These are phyloP conservation scores for Tanypteryx hageni DNA, from an alignment of 2,888 invertebrate genomes.

Conservation along the genomic window DNA sequence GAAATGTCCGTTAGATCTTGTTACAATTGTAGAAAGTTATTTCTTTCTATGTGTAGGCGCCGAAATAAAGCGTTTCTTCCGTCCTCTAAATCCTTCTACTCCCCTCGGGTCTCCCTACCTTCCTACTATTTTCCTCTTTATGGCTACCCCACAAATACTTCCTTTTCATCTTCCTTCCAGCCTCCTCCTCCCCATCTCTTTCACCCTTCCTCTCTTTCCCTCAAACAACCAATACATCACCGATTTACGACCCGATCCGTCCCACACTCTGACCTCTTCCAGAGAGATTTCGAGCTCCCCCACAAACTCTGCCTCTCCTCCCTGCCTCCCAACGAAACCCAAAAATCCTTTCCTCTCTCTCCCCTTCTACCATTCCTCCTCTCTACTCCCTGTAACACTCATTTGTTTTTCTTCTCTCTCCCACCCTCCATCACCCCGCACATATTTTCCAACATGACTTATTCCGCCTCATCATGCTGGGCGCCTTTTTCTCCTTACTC, in stretches of 20 bases:
- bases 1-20: no score
- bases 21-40: no score
- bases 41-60: no score
- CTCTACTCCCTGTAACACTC: neutral
- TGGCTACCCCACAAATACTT: constrained; percentile 21
- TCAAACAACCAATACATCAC: constrained; percentile 60
- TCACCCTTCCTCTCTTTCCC: neutral
- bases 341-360: neutral
- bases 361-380: neutral
- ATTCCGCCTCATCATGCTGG: constrained; percentile 55
- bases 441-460: constrained; percentile 42
- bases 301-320: neutral
- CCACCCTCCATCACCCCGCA: neutral
- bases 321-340: neutral
- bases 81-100: no score
- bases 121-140: neutral
- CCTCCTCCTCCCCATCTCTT: neutral
- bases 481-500: neutral
- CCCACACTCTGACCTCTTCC: constrained; percentile 37
- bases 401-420: constrained; percentile 44
- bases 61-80: no score
- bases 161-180: constrained; percentile 30
- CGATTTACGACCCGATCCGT: constrained; percentile 58
- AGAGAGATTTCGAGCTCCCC: constrained; percentile 20
- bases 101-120: neutral